Base-by-base conservation (phyloP, 2,797 vertebrate genomes). In the Nyctibius grandis region DNA sequence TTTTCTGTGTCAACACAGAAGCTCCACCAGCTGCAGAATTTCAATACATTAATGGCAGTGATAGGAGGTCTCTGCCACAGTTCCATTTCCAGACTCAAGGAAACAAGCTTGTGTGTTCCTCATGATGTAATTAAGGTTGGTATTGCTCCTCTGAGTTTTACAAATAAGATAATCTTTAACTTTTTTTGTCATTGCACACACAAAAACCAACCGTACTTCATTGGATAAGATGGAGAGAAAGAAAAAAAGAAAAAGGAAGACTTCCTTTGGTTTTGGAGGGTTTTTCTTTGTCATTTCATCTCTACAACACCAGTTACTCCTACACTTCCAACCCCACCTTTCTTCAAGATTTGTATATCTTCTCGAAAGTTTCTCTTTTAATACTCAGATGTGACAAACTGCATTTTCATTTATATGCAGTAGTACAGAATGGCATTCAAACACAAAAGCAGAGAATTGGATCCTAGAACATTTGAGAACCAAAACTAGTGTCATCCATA, bases 41-140 rank as follows among this genome's bases (percentile, higher is more conserved):
- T 99, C 96, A 99, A 99, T 97, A 99, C 99, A 21, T 96, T 99
- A 98, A 99, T 99, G 99, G 99, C 99, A 16, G 99, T 99, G 94
- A 99, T 99, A 88, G 99, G 99, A 78, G 99, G 99, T 57, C 98
- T 99, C 14, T 99, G 99, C 88, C 99, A 99, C 97, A 99, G 99
- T 97, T 99, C 99, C 5, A 99, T 99, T 97, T 99, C 99, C 95
- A 98, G 99, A 96, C 98, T 99, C 91, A 99, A 99, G 97, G 99
- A 99, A 96, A 99, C 99, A 91, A 99, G 98, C 83, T 99, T 99
- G 2, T 98, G 98, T 51, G 98, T 99, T 79, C 97, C 99, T 80
- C 98, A 97, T 70, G 99, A 99, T 91, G 98, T 99, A 96, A 98
- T 98, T 95, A 99, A 99, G 99, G 99, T 99, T 97, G 95, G 98